Evolutionary conservation across 35 echinoderm and acorn worm species (phyloP).

Genomic region (Apostichopus parvimensis): DNA sequence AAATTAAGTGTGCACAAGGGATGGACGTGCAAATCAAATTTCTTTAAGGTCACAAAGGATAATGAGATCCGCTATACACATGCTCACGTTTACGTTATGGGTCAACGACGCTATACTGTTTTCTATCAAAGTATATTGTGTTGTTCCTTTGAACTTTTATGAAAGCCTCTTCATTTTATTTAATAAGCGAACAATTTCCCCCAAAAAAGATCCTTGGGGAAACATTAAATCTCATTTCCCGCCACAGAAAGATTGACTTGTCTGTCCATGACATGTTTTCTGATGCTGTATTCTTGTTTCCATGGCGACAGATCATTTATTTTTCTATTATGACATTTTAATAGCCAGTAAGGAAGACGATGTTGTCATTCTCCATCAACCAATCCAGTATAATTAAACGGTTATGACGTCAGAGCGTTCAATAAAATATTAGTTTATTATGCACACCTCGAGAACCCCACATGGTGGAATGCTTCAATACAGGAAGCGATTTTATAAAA

Average conservation of each 20-base stretch:
- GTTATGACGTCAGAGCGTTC: background rate
- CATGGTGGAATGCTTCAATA: background rate
- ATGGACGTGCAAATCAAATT: background rate
- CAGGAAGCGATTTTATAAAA: background rate
- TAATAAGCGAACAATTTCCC: too few relatives aligned
- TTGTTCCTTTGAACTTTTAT: too few relatives aligned
- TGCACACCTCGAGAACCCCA: background rate
- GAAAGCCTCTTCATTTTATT: too few relatives aligned
- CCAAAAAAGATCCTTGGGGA: too few relatives aligned
- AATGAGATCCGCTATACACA: background rate
- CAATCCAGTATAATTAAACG: background rate
- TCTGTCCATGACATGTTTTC: background rate
- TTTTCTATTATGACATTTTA: constrained; percentile 6
- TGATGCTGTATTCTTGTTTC: background rate
- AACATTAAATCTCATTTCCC: too few relatives aligned
- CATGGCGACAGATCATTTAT: background rate
- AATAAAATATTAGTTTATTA: background rate
- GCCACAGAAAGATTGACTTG: background rate
- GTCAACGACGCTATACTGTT: too few relatives aligned
- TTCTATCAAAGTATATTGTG: too few relatives aligned
- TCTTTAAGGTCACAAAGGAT: background rate
- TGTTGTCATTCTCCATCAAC: background rate
- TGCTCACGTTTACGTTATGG: too few relatives aligned
- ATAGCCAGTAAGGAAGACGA: background rate
- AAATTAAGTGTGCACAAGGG: background rate